Conservation (phyloP, 2,797 vertebrate genomes). For the Iguana delicatissima region DNA sequence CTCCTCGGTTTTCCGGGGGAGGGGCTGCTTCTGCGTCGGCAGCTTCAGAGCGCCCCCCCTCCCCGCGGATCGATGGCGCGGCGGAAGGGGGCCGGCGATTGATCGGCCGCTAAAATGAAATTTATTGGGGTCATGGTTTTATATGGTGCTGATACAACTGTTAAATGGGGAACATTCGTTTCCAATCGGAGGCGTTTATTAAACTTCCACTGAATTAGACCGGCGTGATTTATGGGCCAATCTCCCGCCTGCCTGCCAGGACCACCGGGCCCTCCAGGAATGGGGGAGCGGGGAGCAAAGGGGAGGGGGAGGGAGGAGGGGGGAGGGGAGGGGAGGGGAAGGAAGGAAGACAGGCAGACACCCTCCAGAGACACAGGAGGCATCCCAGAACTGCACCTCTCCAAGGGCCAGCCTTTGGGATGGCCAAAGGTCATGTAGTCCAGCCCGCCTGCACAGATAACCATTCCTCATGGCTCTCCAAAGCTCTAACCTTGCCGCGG, state of each 20-base stretch:
- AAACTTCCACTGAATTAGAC: constrained; percentile 89
- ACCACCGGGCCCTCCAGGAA: neutral
- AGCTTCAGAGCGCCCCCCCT: neutral
- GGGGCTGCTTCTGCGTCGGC: no score
- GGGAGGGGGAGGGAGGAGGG: neutral
- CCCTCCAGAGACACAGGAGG: no score
- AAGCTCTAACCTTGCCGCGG: no score
- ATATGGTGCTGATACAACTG: constrained; percentile 92
- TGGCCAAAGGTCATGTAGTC: no score
- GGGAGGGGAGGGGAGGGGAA: no score
- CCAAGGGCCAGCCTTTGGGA: no score
- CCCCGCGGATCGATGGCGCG: neutral
- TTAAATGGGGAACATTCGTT: constrained; percentile 94
- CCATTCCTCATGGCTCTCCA: no score
- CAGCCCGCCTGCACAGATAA: no score
- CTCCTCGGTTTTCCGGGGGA: neutral
- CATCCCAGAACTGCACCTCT: no score
- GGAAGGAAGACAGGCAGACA: no score
- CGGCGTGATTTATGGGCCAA: constrained; percentile 88
- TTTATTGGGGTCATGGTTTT: constrained; percentile 95
- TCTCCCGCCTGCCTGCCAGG: constrained; percentile 64
- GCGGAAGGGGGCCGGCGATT: constrained; percentile 80
- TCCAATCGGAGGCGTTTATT: constrained; percentile 91
- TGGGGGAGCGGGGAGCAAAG: no score
- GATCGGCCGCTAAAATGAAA: constrained; percentile 94